phyloP scores from a whole-genome alignment of 2,888 invertebrate genomes.

The Coenonympha arcania region DNA sequence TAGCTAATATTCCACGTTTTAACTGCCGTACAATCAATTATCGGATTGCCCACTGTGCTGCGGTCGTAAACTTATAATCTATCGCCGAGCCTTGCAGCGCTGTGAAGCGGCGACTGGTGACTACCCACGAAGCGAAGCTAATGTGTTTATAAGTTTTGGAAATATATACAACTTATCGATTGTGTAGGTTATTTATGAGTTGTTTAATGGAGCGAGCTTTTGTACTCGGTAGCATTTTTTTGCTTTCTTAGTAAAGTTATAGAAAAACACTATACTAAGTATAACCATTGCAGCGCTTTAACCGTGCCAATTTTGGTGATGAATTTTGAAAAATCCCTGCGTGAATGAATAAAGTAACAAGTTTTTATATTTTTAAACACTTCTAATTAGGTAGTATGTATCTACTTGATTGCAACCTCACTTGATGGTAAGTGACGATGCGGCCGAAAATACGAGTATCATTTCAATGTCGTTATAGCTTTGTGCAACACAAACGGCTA shows the following conservation, averaged over 20 bases:
- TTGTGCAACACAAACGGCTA: too few species aligned
- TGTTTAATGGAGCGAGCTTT: background rate
- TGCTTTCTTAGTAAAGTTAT: background rate
- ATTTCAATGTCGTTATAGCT: too few species aligned
- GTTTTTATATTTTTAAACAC: too few species aligned
- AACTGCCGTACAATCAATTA: slow-evolving; percentile 21
- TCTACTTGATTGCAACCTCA: too few species aligned
- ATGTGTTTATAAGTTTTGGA: slow-evolving; percentile 5
- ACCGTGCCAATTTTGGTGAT: too few species aligned
- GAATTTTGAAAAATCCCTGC: too few species aligned
- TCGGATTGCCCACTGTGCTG: slow-evolving; percentile 22
- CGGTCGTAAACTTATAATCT: slow-evolving; percentile 18
- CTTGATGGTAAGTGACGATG: too few species aligned
- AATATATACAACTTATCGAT: background rate
- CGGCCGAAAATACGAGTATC: too few species aligned
- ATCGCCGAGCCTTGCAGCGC: slow-evolving; percentile 16
- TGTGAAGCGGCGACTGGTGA: slow-evolving; percentile 1
- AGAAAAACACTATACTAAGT: too few species aligned
- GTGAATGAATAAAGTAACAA: too few species aligned
- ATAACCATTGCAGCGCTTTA: too few species aligned
- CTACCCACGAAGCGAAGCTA: slow-evolving; percentile 14
- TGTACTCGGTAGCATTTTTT: background rate
- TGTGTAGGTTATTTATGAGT: background rate
- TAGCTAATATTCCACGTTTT: slow-evolving; percentile 16
- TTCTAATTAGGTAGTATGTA: too few species aligned